phyloP scores from a whole-genome alignment of 1,140 invertebrate species.

The Pantala flavescens region DNA sequence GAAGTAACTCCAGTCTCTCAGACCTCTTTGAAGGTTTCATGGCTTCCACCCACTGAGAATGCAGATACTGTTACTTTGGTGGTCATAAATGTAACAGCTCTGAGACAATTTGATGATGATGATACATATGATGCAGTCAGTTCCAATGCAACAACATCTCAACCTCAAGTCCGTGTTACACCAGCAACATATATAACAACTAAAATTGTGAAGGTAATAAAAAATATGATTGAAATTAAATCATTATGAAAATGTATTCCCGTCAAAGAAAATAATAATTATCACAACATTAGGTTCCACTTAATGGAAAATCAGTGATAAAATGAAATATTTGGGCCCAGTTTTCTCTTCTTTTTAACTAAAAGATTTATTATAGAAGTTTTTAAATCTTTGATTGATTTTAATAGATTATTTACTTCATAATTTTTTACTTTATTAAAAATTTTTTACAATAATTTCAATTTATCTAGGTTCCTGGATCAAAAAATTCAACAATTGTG shows the following conservation, averaged over 20 bases:
- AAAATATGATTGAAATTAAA: not conserved
- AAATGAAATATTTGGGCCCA: too few species aligned
- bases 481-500: slow-evolving; percentile 45
- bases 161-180: not conserved
- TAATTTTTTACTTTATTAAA: too few species aligned
- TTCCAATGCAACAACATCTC: not conserved
- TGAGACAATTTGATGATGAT: slow-evolving; percentile 47
- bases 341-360: too few species aligned
- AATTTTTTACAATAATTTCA: too few species aligned
- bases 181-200: not conserved
- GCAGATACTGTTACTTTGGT: slow-evolving; percentile 53
- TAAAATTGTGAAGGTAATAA: not conserved
- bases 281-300: too few species aligned
- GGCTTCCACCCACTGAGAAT: slow-evolving; percentile 51
- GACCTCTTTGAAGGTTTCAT: slow-evolving; percentile 54
- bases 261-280: too few species aligned
- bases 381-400: too few species aligned
- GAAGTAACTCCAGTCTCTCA: slow-evolving; percentile 58
- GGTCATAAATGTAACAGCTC: slow-evolving; percentile 56
- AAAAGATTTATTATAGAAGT: too few species aligned
- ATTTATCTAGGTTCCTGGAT: slow-evolving; percentile 38
- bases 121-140: not conserved
- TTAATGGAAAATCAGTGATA: too few species aligned
- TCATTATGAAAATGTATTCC: too few species aligned
- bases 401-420: too few species aligned